Evolutionary conservation across 2,797 vertebrate species (phyloP), one percentile per base, ranked within the genome.

Genomic region (Balearica regulorum): DNA sequence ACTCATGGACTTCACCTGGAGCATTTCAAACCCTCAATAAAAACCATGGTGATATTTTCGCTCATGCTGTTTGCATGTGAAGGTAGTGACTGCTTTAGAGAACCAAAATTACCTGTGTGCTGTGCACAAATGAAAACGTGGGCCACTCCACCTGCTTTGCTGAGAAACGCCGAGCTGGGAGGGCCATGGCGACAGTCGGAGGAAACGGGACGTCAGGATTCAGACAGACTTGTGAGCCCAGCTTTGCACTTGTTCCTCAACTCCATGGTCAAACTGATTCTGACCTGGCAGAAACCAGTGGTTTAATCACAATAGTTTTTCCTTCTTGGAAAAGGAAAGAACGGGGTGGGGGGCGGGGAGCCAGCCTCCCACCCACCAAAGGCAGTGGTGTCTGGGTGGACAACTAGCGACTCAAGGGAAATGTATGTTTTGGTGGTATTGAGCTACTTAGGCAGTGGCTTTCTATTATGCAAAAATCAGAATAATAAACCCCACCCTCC

Each of bases 121-220:
- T 85, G 17, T 62, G n/a, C 35, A 44, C 1, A 7, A 39, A 51
- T 49, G 64, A 71, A 12, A 2, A 4, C 0, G 0, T 19, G 58
- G 41, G 51, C 24, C 6, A 1, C 16, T 75, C n/a, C 33, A 44
- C 17, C 28, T 61, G 60, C 53, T 88, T 39, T 57, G 29, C 37
- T 78, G 39, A 58, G 43, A 75, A 78, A 12, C 3, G 1, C 33
- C 0, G 0, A 64, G 24, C 60, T 87, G 80, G 46, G 12, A 53
- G 18, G 16, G 9, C 31, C 8, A 0, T 25, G 54, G 31, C 28
- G 31, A 31, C 0, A 0, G 51, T 7, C 3, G 0, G 55, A 87
- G 41, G 54, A 68, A 71, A 53, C 14, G 46, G 29, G 49, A 16
- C 9, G 5, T 75, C 61, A 61, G 20, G 28, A 69, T 77, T 76